Evolutionary conservation across 2,797 vertebrate species (phyloP), one percentile per base, ranked within the genome.

Genomic region (Brachyalestes nurse): DNA sequence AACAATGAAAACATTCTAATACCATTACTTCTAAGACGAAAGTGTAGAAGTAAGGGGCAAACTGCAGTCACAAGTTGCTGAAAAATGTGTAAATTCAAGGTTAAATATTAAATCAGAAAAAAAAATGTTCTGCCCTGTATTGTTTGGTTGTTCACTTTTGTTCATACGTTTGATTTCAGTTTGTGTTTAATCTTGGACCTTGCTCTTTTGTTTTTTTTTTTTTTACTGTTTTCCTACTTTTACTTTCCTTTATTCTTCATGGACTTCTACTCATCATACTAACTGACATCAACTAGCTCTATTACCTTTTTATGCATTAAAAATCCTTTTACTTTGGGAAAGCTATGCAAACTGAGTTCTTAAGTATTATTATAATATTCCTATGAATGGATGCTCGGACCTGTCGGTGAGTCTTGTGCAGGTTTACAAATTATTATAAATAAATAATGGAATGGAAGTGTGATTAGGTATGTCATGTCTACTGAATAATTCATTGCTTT

Each of bases 401-500:
- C 28, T 28, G 28, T n/a, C n/a, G n/a, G n/a, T n/a, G n/a, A n/a
- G n/a, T n/a, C n/a, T n/a, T n/a, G n/a, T n/a, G n/a, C n/a, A n/a
- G n/a, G n/a, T n/a, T 28, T 28, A 3, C 49, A 51, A 7, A 47
- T 2, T 7, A 7, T 1, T 47, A 47, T 53, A 53, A 1, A 53
- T 53, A 53, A 13, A 53, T 53, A 14, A 14, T 49, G 47, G 28
- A 28, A 28, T 28, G 28, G 10, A 7, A 60, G 16, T 13, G 61
- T 8, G 14, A 28, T 28, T 8, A 58, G 6, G 8, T 34, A 10
- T 12, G 28, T 9, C 9, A 38, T 34, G 17, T 67, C 19, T 9
- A 23, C 10, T 28, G 21, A 49, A 49, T 49, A 66, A 66, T 87
- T 88, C 89, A 90, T 87, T 72, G 14, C 55, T 83, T 80, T 47